Base-by-base conservation (phyloP, 2,797 vertebrate genomes). In the Alauda arvensis region DNA sequence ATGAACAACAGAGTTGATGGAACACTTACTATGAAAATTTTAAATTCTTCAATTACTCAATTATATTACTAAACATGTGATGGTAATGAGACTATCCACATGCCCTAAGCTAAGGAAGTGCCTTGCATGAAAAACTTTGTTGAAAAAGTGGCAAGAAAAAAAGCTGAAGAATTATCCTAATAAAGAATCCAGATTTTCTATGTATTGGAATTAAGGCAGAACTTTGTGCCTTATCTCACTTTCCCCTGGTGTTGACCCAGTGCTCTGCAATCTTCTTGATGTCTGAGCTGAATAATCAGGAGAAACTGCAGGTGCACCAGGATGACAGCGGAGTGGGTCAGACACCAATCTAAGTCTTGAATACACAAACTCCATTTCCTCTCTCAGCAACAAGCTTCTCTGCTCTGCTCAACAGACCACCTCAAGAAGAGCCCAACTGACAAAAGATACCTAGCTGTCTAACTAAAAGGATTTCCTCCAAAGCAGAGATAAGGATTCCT, bases 161-260 rank as follows among this genome's bases (percentile, higher is more conserved):
- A 10, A 45, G 39, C 10, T 40, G 13, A 53, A 55, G 7, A 77
- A 75, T 49, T 60, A 81, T 28, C 20, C 20, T 43, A 72, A 65
- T 65, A 59, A 68, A 85, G 28, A 66, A 26, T 75, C 34, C 18
- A 43, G 16, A 74, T 55, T 59, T 89, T 88, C 75, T 31, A 12
- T 17, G 51, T 69, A 68, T 88, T 88, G 85, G 46, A 77, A 72
- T 46, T 67, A 63, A 53, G 51, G 40, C 16, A 75, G 51, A 84
- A 87, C 43, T 51, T 55, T 26, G 45, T 34, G 42, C 43, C 16
- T 43, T 43, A 74, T 82, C 29, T 82, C 37, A 63, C 37, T 63
- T 74, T 80, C 46, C 20, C n/a, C 25, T 65, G 20, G 39, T 56
- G 33, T 1, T 69, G 37, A 88, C 16, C 19, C 85, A 62, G 21